Conservation (phyloP, 2,113 vertebrate genomes). For the Dasyprocta punctata region DNA sequence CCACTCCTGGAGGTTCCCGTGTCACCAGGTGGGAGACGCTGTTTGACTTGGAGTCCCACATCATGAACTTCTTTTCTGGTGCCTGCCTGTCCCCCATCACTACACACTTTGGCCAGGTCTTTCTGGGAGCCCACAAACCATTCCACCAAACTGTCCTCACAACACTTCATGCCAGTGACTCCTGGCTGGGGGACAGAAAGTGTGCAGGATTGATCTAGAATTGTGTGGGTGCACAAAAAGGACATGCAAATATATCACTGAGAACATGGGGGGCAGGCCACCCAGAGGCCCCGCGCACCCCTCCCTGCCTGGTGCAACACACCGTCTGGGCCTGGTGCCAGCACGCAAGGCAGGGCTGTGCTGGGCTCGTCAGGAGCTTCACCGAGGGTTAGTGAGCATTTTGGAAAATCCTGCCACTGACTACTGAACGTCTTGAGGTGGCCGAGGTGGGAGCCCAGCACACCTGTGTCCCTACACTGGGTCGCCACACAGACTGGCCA, state of each 20-base stretch:
- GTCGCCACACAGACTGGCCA: neutral
- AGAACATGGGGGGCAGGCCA: neutral
- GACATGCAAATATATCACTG: too few species aligned
- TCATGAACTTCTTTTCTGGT: neutral
- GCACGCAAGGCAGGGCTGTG: neutral
- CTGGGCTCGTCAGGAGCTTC: neutral
- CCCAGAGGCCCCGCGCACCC: neutral
- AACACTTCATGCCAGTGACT: neutral
- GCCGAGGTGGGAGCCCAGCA: too few species aligned
- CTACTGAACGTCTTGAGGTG: neutral
- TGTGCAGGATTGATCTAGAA: neutral
- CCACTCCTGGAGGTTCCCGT: too few species aligned
- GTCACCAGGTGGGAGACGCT: neutral
- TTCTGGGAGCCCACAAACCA: neutral
- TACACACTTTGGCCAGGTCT: neutral
- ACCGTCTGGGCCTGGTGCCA: too few species aligned
- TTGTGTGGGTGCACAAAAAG: neutral
- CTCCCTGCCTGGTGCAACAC: neutral
- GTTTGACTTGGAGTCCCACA: neutral
- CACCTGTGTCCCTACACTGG: neutral
- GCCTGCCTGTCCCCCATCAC: neutral
- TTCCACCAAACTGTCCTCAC: neutral
- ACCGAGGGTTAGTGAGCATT: neutral
- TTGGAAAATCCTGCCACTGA: neutral
- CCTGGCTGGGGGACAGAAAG: neutral